These are phyloP conservation scores for Sapajus apella DNA, from an alignment of 2,113 vertebrate species.

Conservation along the genomic window DNA sequence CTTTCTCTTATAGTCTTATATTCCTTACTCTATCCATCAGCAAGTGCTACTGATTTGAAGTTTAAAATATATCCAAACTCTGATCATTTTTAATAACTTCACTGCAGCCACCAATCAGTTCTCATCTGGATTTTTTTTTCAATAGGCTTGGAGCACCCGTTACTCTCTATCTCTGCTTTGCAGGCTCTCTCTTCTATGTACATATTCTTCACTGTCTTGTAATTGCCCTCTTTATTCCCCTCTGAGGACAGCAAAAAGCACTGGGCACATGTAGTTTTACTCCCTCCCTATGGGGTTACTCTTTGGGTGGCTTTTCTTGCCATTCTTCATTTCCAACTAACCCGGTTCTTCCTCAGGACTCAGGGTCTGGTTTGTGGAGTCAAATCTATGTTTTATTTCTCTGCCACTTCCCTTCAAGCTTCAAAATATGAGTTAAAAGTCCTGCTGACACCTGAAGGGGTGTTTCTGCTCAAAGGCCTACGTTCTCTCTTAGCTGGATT, in stretches of 20 bases:
- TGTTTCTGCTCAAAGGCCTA: background rate
- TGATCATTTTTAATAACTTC: background rate
- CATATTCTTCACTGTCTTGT: background rate
- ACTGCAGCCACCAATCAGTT: background rate
- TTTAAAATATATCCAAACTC: background rate
- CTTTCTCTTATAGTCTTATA: background rate
- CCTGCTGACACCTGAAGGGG: background rate
- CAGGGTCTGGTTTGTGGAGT: background rate
- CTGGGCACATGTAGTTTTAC: background rate
- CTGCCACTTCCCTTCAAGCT: background rate
- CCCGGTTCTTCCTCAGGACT: background rate
- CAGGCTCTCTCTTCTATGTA: background rate
- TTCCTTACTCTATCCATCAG: background rate
- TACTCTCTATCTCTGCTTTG: background rate
- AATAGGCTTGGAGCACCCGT: background rate
- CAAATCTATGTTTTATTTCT: background rate
- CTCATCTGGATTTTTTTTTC: background rate
- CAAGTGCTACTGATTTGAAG: background rate
- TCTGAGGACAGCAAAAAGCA: background rate
- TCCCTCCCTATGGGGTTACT: background rate
- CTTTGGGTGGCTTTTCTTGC: background rate
- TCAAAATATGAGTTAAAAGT: background rate
- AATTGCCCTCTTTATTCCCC: rapidly evolving
- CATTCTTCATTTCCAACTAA: background rate
- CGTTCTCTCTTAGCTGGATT: background rate